phyloP scores from a whole-genome alignment of 2,113 vertebrate genomes.

The Ovis canadensis region DNA sequence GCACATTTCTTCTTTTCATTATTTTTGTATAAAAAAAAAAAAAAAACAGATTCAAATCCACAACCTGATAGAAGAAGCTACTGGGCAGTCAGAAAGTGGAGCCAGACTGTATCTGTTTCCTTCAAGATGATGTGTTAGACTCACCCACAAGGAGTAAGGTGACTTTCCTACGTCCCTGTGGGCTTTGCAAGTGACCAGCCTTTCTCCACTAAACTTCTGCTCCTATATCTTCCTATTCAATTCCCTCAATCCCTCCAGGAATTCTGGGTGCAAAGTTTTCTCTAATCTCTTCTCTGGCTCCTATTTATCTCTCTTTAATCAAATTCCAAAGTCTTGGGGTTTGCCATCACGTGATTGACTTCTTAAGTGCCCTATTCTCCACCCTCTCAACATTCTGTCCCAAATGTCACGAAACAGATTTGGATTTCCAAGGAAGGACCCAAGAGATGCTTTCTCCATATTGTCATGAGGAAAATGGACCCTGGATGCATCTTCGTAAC shows the following conservation, averaged over 20 bases:
- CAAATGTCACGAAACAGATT: not conserved
- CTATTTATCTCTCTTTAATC: not conserved
- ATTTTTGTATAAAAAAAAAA: not conserved
- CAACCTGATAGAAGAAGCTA: not conserved
- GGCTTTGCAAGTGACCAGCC: not conserved
- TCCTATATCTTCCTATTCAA: not conserved
- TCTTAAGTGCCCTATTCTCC: not conserved
- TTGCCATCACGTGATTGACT: not conserved
- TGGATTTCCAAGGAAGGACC: not conserved
- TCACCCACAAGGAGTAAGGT: not conserved
- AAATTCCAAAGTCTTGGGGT: not conserved
- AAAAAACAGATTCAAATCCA: not conserved
- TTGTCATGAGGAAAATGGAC: not conserved
- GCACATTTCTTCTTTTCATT: not conserved
- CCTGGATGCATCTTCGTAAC: not conserved
- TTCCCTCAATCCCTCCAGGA: not conserved
- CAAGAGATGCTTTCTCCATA: not conserved
- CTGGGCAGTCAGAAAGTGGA: not conserved
- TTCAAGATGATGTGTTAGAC: not conserved
- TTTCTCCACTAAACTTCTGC: not conserved
- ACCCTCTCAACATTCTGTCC: not conserved
- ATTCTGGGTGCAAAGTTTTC: not conserved
- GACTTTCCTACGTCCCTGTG: not conserved
- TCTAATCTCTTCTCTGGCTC: not conserved
- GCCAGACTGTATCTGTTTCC: not conserved